Conservation (phyloP, 2,797 vertebrate species). For the Clarias fuscus region DNA sequence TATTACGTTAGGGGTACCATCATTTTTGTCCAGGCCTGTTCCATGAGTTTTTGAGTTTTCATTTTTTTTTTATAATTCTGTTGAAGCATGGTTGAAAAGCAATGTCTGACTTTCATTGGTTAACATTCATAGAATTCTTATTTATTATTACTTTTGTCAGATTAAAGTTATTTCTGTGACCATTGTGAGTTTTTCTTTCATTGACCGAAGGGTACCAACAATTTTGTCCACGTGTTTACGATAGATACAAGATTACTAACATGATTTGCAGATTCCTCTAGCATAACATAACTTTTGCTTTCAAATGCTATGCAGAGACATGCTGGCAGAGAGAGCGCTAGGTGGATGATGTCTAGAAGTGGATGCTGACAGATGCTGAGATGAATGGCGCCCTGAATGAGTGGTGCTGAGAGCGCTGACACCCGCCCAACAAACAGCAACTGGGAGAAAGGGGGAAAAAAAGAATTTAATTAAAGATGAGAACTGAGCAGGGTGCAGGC, state of each 20-base stretch:
- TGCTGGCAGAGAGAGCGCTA: neutral
- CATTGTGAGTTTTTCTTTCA: too few species aligned
- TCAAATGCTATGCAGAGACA: neutral
- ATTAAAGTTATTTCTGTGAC: too few species aligned
- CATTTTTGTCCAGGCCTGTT: too few species aligned
- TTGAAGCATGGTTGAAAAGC: too few species aligned
- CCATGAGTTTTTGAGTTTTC: too few species aligned
- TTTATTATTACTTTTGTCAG: too few species aligned
- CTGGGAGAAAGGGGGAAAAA: neutral
- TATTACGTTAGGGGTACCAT: too few species aligned
- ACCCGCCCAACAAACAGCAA: slow-evolving; percentile 19
- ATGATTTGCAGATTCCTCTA: slow-evolving; percentile 5
- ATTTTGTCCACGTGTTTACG: too few species aligned
- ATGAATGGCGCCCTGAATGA: slow-evolving; percentile 29
- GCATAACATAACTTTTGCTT: neutral
- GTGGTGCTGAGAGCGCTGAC: slow-evolving; percentile 23
- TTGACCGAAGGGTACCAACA: too few species aligned
- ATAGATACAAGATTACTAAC: neutral
- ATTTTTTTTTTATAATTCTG: too few species aligned
- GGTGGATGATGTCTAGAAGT: slow-evolving; percentile 27
- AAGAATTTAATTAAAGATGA: slow-evolving; percentile 50
- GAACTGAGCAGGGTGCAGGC: slow-evolving; percentile 25
- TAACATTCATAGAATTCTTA: too few species aligned
- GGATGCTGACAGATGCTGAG: slow-evolving; percentile 32
- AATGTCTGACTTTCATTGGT: too few species aligned